phyloP scores from a whole-genome alignment of 2,888 invertebrate species.

The Synanthedon myopaeformis region DNA sequence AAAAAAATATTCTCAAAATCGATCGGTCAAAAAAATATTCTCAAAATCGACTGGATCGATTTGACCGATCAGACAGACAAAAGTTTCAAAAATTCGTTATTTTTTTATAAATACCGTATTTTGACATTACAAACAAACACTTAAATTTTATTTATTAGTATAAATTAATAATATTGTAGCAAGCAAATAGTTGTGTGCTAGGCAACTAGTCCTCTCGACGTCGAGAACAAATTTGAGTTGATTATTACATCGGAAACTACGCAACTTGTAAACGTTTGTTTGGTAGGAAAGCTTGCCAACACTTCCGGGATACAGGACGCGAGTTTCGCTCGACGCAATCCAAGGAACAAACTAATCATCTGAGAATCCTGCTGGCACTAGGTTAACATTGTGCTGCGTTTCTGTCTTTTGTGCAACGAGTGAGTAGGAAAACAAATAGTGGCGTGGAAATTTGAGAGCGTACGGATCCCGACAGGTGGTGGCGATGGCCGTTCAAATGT shows the following conservation, averaged over 20 bases:
- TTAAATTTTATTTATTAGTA: no score
- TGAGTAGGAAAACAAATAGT: neutral
- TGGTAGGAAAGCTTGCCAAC: constrained; percentile 8
- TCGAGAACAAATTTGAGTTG: neutral
- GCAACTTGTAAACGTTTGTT: constrained; percentile 9
- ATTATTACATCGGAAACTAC: constrained; percentile 3
- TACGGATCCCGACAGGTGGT: constrained; percentile 5
- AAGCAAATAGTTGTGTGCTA: no score
- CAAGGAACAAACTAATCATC: neutral
- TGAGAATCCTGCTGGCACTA: neutral
- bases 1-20: no score
- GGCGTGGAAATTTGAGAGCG: neutral
- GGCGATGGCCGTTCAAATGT: constrained; percentile 36
- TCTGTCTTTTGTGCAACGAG: neutral
- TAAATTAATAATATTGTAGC: no score
- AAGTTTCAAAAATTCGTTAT: no score
- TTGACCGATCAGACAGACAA: no score
- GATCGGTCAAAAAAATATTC: no score
- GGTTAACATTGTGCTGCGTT: neutral
- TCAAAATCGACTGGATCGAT: no score
- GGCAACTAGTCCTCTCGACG: no score
- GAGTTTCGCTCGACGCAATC: constrained; percentile 4
- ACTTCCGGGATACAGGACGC: constrained; percentile 12
- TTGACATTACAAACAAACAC: no score
- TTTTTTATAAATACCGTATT: no score